Base-by-base conservation (phyloP, 2,113 vertebrate genomes). In the cattle (Bos taurus) region DNA sequence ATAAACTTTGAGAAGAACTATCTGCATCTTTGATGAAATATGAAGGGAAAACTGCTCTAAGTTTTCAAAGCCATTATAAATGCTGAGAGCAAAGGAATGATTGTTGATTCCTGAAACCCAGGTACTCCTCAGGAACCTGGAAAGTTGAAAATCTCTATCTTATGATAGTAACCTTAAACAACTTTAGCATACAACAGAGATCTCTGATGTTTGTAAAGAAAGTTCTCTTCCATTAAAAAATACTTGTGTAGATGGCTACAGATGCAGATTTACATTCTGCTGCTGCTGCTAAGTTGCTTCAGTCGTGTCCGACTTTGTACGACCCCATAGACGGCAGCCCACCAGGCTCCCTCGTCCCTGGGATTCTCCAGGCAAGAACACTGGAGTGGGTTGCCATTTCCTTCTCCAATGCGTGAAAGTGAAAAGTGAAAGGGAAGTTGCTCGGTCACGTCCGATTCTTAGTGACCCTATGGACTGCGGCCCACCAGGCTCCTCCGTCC, bases 21-120 rank as follows among this genome's bases (percentile, higher is more conserved):
- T 86, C 85, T 89, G 7, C 28, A 91, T 91, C 62, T 94, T 96
- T 91, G 64, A 93, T 52, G 94, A 88, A 96, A 87, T 94, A 11
- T 56, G 30, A 91, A 93, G 40, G 67, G 26, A 62, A 94, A 97
- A 67, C 48, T 91, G 19, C 25, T 96, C 7, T 94, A 30, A 84
- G 40, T 91, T 90, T 93, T 40, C 6, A 95, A 96, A 83, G 48
- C 28, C 81, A 86, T 86, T 97, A 19, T 78, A 15, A 88, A 52
- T 88, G 56, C 33, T 83, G 48, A 88, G 7, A 87, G 40, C 23
- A 84, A 67, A 77, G 81, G 57, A 17, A 92, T 74, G 74, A 86
- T 21, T 46, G 2, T 6, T 59, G 33, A 56, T 36, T 33, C 56
- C 23, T 56, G 56, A 93, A 96, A 95, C 57, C 46, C 50, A 88